Percentiles rank a stretch among this genome's conserved stretches.
These are phyloP conservation scores for Nicator chloris DNA, from an alignment of 2,113 vertebrate genomes.

Conservation along the genomic window DNA sequence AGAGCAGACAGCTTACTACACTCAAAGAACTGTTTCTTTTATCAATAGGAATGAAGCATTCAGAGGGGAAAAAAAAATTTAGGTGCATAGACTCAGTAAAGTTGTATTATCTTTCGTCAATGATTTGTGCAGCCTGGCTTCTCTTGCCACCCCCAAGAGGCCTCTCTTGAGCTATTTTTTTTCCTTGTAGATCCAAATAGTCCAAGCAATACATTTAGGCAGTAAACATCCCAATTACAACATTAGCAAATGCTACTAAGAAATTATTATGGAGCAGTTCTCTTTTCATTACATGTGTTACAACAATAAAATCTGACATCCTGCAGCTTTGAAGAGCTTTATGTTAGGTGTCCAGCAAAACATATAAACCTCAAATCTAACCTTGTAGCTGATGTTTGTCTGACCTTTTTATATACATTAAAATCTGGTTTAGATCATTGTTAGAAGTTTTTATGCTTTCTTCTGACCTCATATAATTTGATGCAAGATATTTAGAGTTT, in stretches of 20 bases:
- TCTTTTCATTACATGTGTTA: neutral
- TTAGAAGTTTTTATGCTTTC: conserved; percentile 2
- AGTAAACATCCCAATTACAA: neutral
- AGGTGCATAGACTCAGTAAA: neutral
- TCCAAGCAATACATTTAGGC: neutral
- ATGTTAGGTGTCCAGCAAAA: neutral
- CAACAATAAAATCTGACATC: neutral
- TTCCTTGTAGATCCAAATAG: neutral
- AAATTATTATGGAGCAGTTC: neutral
- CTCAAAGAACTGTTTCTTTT: conserved; percentile 5
- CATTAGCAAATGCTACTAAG: neutral
- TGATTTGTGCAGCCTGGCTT: neutral
- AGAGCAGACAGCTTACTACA: neutral
- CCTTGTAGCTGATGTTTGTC: neutral
- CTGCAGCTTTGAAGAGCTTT: neutral
- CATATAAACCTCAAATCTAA: neutral
- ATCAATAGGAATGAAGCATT: neutral
- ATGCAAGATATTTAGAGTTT: neutral
- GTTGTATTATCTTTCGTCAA: neutral
- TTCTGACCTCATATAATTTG: neutral
- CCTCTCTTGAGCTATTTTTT: neutral
- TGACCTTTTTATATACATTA: neutral
- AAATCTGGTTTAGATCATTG: conserved; percentile 22
- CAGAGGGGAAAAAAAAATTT: neutral
- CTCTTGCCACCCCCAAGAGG: neutral